Conservation (phyloP, 2,113 vertebrate species). For the Empidonax alnorum region DNA sequence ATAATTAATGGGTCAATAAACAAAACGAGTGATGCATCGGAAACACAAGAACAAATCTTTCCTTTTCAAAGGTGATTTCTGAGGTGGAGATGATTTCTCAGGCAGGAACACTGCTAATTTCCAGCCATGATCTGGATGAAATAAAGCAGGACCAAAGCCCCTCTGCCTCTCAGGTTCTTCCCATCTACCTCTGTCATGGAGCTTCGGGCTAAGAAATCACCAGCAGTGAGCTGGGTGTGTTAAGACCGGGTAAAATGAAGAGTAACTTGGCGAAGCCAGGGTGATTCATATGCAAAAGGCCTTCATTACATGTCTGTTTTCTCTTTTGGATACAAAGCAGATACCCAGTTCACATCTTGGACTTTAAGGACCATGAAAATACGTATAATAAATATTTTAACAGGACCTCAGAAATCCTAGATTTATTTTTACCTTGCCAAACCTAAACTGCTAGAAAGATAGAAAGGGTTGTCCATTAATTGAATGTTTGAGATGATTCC, state of each 20-base stretch:
- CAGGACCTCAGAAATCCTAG: neutral
- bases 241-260: neutral
- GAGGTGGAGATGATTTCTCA: neutral
- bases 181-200: neutral
- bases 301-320: neutral
- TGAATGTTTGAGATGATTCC: neutral
- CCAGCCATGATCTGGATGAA: neutral
- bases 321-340: neutral
- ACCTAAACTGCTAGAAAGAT: neutral
- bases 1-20: slow-evolving; percentile 60
- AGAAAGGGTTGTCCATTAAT: neutral
- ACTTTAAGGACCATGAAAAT: neutral
- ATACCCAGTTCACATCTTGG: neutral
- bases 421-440: neutral
- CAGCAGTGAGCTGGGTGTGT: neutral
- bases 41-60: neutral
- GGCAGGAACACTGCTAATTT: neutral
- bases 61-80: slow-evolving; percentile 19
- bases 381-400: neutral
- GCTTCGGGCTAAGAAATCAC: neutral
- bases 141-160: neutral
- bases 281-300: neutral
- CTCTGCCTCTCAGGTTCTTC: neutral
- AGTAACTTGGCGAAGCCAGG: neutral
- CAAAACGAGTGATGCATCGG: neutral